A percentile compares a stretch with the other conserved stretches of the same genome.
Conservation (phyloP, 2,113 vertebrate genomes). For the Amblyornis subalaris region DNA sequence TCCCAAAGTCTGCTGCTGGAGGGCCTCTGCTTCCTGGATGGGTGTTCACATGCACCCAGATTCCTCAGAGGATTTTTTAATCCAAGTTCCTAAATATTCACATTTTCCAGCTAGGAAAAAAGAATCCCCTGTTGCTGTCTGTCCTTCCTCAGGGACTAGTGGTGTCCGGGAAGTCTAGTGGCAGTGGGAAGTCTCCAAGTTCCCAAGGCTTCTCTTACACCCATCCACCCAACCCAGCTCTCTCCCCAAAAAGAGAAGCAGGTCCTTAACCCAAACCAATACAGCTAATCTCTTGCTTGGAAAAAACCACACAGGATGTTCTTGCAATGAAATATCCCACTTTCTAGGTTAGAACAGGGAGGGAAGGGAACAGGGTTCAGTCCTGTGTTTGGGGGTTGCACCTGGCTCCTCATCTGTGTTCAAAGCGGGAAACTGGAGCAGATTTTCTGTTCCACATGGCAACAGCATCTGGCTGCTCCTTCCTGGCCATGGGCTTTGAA, state of each 20-base stretch:
- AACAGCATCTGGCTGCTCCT: neutral
- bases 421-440: neutral
- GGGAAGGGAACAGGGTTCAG: neutral
- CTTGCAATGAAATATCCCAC: neutral
- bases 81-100: neutral
- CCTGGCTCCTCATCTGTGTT: neutral
- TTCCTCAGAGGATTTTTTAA: neutral
- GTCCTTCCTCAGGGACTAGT: neutral
- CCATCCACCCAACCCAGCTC: neutral
- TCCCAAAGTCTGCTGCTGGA: neutral
- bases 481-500: conserved; percentile 28
- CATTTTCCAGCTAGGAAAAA: neutral
- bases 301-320: neutral
- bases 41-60: neutral
- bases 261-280: neutral
- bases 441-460: neutral
- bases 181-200: neutral
- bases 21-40: neutral
- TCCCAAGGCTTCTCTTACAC: neutral
- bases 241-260: neutral
- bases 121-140: neutral
- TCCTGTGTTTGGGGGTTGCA: neutral
- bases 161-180: neutral
- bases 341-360: neutral
- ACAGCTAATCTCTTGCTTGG: neutral